These are phyloP conservation scores for Paratilapia polleni DNA, from an alignment of 2,113 vertebrate genomes.

Conservation along the genomic window DNA sequence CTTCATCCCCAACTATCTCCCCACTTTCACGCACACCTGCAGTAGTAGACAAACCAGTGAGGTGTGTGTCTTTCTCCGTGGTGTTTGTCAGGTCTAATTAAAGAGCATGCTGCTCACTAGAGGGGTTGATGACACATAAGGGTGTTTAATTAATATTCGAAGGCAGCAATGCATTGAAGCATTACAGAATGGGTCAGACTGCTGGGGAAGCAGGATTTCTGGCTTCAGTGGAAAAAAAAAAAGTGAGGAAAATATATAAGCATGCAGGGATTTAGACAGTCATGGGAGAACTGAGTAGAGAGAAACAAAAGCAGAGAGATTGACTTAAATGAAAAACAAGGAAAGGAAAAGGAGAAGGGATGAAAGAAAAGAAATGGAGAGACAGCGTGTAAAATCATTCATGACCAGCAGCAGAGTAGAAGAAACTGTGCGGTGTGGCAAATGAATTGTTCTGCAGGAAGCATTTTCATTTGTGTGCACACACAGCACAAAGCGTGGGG, in stretches of 20 bases:
- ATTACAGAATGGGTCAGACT: slow-evolving; percentile 14
- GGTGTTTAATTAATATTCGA: slow-evolving; percentile 68
- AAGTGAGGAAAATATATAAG: background rate
- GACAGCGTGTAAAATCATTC: slow-evolving; percentile 22
- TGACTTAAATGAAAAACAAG: slow-evolving; percentile 21
- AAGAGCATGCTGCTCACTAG: slow-evolving; percentile 58
- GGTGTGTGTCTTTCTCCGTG: slow-evolving; percentile 39
- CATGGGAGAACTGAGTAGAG: background rate
- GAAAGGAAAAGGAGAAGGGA: background rate
- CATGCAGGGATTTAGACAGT: background rate
- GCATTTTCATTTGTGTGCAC: slow-evolving; percentile 56
- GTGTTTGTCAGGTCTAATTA: slow-evolving; percentile 65
- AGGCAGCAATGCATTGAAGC: slow-evolving; percentile 30
- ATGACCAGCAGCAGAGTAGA: slow-evolving; percentile 29
- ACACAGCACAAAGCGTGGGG: slow-evolving; percentile 16
- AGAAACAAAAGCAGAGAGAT: background rate
- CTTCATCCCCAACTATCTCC: slow-evolving; percentile 16
- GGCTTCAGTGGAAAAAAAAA: background rate
- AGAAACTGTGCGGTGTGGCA: slow-evolving; percentile 32
- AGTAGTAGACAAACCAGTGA: slow-evolving; percentile 9
- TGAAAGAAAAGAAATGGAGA: background rate
- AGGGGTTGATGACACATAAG: slow-evolving; percentile 59
- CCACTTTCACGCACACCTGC: slow-evolving; percentile 43
- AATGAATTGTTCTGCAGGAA: slow-evolving; percentile 66
- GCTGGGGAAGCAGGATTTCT: slow-evolving; percentile 8